These are phyloP conservation scores for Prunella himalayana DNA, from an alignment of 2,113 vertebrate genomes.

Conservation along the genomic window DNA sequence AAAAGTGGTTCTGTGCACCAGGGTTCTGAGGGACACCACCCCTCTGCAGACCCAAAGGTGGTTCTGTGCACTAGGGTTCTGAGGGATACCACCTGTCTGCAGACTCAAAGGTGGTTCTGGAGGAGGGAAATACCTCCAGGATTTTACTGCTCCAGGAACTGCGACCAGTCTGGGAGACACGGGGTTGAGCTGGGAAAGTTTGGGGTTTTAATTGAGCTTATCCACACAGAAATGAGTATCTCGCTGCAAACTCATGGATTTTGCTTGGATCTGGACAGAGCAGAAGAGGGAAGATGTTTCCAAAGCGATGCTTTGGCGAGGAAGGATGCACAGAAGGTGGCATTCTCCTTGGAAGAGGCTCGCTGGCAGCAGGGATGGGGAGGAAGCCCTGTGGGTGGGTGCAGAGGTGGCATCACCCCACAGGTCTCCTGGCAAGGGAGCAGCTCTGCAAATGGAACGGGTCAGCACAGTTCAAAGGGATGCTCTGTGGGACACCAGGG, in stretches of 20 bases:
- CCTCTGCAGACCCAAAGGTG: neutral
- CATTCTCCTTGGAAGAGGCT: neutral
- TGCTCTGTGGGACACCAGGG: fast-evolving
- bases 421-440: neutral
- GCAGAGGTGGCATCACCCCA: neutral
- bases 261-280: constrained; percentile 46
- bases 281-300: neutral
- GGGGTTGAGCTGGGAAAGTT: neutral
- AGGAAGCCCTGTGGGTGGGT: fast-evolving
- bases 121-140: neutral
- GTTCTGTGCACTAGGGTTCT: neutral
- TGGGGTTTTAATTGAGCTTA: neutral
- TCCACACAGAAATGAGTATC: constrained; percentile 47
- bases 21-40: neutral
- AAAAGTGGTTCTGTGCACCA: neutral
- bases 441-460: neutral
- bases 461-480: neutral
- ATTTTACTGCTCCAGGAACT: neutral
- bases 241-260: neutral
- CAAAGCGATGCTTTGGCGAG: neutral
- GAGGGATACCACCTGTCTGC: neutral
- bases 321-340: neutral
- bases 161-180: neutral
- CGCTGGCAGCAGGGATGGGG: fast-evolving
- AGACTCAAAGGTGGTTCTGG: neutral